Percentiles rank a stretch among this genome's conserved stretches.
Conservation (phyloP, 2,113 vertebrate species). For the Chlorodrepanis virens region DNA sequence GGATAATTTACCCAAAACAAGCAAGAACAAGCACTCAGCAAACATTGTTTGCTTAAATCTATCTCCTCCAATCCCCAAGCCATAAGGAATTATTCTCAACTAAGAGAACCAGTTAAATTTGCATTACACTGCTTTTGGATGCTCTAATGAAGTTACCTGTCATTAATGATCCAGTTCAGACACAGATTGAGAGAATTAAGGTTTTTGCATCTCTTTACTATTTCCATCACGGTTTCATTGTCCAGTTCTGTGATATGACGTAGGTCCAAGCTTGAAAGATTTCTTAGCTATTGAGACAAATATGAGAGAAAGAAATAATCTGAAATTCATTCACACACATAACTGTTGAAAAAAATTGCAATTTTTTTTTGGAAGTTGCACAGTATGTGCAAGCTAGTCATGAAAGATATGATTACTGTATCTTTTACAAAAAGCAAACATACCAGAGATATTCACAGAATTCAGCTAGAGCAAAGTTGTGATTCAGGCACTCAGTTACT, state of each 20-base stretch:
- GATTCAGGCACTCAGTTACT: neutral
- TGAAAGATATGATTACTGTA: neutral
- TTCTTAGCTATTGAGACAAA: conserved; percentile 81
- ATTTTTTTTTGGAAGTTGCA: neutral
- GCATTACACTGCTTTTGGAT: neutral
- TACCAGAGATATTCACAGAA: neutral
- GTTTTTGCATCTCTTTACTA: conserved; percentile 93
- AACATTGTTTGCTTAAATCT: neutral
- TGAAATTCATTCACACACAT: neutral
- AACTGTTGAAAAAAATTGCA: neutral
- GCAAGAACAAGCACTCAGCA: neutral
- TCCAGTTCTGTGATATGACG: conserved; percentile 98
- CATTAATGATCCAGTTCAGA: conserved; percentile 99
- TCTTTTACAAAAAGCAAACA: neutral
- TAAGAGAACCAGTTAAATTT: neutral
- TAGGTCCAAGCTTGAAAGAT: conserved; percentile 92
- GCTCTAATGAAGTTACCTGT: conserved; percentile 80
- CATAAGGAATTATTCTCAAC: neutral
- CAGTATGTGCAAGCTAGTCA: neutral
- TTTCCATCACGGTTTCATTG: conserved; percentile 98
- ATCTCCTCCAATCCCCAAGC: neutral
- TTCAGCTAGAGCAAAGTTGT: neutral
- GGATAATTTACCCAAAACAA: neutral
- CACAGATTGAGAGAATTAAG: conserved; percentile 98
- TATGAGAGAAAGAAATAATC: conserved; percentile 27